A percentile compares a stretch with the other conserved stretches of the same genome.
Evolutionary conservation across 1,140 invertebrate species (phyloP).

Genomic region (Lepeophtheirus salmonis): DNA sequence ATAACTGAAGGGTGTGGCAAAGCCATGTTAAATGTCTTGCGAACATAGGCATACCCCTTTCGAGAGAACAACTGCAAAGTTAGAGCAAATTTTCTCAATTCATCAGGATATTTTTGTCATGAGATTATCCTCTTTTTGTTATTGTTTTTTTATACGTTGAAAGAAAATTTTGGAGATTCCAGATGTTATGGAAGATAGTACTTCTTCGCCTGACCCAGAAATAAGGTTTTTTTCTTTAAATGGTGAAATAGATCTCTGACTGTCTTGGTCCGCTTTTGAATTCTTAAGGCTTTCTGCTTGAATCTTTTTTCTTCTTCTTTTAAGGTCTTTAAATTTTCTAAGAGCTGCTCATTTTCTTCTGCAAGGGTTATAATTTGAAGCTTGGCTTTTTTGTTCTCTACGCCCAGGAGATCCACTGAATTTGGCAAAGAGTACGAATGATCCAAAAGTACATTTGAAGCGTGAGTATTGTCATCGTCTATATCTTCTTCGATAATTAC

Average conservation of each 20-base stretch:
- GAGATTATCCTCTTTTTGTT: conserved; percentile 1
- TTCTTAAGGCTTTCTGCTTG: background rate
- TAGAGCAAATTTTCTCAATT: conserved; percentile 4
- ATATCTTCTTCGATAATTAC: background rate
- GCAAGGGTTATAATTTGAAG: background rate
- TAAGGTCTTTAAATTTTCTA: background rate
- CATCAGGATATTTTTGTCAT: background rate
- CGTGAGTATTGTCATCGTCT: background rate
- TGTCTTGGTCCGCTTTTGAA: background rate
- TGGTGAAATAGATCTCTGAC: background rate
- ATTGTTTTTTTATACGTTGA: background rate
- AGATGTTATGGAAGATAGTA: background rate
- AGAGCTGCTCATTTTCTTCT: background rate
- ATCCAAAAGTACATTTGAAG: background rate
- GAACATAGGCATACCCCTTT: conserved; percentile 9
- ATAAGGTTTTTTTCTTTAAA: background rate
- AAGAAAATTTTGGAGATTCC: background rate
- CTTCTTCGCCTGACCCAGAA: background rate
- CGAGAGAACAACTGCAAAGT: conserved; percentile 2
- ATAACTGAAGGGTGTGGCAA: conserved; percentile 2
- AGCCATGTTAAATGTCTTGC: background rate
- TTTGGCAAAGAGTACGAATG: background rate
- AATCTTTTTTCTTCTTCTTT: background rate
- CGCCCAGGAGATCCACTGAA: background rate
- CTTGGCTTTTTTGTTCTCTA: background rate